Base-by-base conservation (phyloP, 2,113 vertebrate genomes). In the Morone chrysops region DNA sequence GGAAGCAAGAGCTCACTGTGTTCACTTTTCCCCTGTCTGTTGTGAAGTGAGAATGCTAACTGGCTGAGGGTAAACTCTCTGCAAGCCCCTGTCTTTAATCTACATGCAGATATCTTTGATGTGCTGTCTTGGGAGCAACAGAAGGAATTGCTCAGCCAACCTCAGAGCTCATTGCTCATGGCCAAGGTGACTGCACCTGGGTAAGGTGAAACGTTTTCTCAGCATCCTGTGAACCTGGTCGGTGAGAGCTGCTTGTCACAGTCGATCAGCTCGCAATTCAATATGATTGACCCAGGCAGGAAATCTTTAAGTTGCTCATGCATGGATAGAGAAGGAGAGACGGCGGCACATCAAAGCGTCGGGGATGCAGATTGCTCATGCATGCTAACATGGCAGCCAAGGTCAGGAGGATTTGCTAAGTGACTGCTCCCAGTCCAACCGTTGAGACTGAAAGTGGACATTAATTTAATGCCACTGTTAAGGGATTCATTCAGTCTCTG, bases 291-390 rank as follows among this genome's bases (percentile, higher is more conserved):
- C 90, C 92, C 6, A 20, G 89, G 84, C 92, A 82, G 93, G 86
- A 94, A 94, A 94, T 94, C 92, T 92, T 92, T 93, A 93, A 78
- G 80, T 87, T 59, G 73, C 86, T 92, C 90, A 86, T 82, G 91
- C 88, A 87, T 90, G 89, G 89, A 85, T 74, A 81, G 85, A 87
- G 83, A 73, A 68, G 84, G 71, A 78, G 86, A 82, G 86, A 86
- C 57, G 62, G 87, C 47, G 40, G 50, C 86, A 78, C 92, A 90
- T 94, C 89, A 92, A 85, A 92, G 88, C 25, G 22, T 78, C 75
- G 59, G 59, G 57, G 83, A 89, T 85, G 90, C 25, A 62, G 86
- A 87, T 92, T 65, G 82, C 84, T 89, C 89, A 89, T 92, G 92
- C 91, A 91, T 90, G 89, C 92, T 88, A 94, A 93, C 87, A 38